Evolutionary conservation across 64 coral and sea anemone genomes (phyloP).

Genomic region (Pocillopora damicornis): DNA sequence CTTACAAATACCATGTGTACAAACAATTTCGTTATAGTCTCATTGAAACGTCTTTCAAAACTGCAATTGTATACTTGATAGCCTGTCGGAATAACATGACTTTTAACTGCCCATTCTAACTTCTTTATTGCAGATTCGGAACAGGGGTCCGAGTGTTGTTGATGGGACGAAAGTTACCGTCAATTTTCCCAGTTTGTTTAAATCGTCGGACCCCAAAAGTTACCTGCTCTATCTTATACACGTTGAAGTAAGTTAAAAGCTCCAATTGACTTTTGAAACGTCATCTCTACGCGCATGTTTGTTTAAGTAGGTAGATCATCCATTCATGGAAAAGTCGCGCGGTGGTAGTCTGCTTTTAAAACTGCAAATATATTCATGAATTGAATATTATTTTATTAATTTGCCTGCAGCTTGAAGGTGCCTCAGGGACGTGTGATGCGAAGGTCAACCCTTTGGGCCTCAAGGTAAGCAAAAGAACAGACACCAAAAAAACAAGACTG

Average conservation of each 20-base stretch:
- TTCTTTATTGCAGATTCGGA: slow-evolving; percentile 44
- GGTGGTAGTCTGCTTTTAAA: too few species aligned
- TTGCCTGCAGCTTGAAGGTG: slow-evolving; percentile 30
- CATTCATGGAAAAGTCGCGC: too few species aligned
- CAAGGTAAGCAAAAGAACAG: background rate
- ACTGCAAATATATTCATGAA: background rate
- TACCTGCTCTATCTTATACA: slow-evolving; percentile 63
- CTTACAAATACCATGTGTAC: too few species aligned
- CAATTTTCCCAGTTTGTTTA: slow-evolving; percentile 42
- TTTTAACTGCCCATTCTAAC: too few species aligned
- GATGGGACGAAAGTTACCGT: slow-evolving; percentile 51
- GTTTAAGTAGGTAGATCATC: too few species aligned
- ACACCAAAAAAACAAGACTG: too few species aligned
- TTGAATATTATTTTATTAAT: background rate
- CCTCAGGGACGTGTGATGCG: slow-evolving; percentile 13
- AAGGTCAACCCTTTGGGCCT: slow-evolving; percentile 25
- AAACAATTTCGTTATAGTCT: too few species aligned
- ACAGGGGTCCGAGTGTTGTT: slow-evolving; percentile 69
- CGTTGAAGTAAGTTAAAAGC: slow-evolving; percentile 54
- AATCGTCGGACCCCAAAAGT: slow-evolving; percentile 21
- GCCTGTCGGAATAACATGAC: too few species aligned
- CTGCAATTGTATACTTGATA: too few species aligned
- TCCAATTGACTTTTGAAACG: background rate
- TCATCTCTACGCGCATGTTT: too few species aligned
- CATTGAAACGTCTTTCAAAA: too few species aligned